Percentiles rank a stretch among this genome's conserved stretches.
These are phyloP conservation scores for Oryzias sinensis DNA, from an alignment of 2,797 vertebrate genomes.

Conservation along the genomic window DNA sequence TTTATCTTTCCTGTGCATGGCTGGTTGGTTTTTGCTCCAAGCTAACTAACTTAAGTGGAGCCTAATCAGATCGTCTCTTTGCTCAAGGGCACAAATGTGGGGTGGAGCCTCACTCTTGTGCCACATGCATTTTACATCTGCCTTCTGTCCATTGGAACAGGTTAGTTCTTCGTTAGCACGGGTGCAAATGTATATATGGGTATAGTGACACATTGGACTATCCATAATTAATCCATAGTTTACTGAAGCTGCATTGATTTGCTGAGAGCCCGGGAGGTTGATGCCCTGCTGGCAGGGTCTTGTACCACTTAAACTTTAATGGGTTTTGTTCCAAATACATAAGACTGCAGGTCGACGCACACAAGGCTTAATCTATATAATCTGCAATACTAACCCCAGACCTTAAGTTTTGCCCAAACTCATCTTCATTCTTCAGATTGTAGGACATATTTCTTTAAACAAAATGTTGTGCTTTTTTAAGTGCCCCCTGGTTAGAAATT, in stretches of 20 bases:
- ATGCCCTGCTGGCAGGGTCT: slow-evolving; percentile 34
- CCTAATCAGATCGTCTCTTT: slow-evolving; percentile 47
- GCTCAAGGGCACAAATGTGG: slow-evolving; percentile 47
- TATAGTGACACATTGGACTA: slow-evolving; percentile 44
- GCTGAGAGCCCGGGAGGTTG: slow-evolving; percentile 33
- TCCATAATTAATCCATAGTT: slow-evolving; percentile 68
- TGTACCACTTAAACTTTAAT: slow-evolving; percentile 48
- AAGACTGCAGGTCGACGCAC: slow-evolving; percentile 17
- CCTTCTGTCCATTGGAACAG: slow-evolving; percentile 41
- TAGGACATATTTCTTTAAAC: too few species aligned
- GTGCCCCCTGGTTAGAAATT: too few species aligned
- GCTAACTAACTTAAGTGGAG: slow-evolving; percentile 44
- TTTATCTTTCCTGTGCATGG: slow-evolving; percentile 10
- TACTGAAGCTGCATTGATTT: slow-evolving; percentile 69
- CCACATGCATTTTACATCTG: slow-evolving; percentile 50
- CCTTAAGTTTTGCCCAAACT: background rate
- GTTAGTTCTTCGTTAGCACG: slow-evolving; percentile 43
- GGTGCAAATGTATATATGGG: slow-evolving; percentile 36
- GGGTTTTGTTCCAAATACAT: slow-evolving; percentile 20
- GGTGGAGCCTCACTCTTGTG: slow-evolving; percentile 25
- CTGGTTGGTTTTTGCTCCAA: slow-evolving; percentile 32
- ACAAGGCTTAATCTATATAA: slow-evolving; percentile 3
- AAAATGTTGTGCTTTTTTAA: too few species aligned
- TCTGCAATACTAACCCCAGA: background rate
- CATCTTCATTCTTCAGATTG: background rate